Conservation (phyloP, 2,113 vertebrate species). For the Oreochromis niloticus region DNA sequence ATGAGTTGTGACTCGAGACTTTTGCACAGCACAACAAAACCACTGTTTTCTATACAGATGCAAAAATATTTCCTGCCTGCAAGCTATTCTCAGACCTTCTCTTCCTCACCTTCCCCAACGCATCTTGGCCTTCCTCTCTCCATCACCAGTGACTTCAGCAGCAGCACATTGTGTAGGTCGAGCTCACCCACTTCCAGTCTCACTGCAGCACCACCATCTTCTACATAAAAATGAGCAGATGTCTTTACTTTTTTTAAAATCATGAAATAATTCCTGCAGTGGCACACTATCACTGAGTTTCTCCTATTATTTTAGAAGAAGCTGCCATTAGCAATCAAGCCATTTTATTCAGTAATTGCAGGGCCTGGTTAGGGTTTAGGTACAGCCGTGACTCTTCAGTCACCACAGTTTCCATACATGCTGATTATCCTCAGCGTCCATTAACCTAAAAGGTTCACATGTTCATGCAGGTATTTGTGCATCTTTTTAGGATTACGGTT, state of each 20-base stretch:
- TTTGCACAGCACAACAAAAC: background rate
- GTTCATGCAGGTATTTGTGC: background rate
- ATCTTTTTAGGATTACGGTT: background rate
- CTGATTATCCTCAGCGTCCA: background rate
- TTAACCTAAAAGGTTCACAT: background rate
- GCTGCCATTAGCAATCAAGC: background rate
- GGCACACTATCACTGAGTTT: background rate
- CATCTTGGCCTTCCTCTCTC: background rate
- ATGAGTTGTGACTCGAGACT: background rate
- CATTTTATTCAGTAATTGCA: background rate
- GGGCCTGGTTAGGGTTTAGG: background rate
- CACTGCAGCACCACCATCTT: background rate
- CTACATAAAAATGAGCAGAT: background rate
- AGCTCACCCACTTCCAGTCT: background rate
- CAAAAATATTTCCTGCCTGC: background rate
- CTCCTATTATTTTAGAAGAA: background rate
- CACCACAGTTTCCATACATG: background rate
- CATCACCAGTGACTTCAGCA: background rate
- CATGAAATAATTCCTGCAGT: background rate
- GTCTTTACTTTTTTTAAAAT: background rate
- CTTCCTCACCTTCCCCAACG: background rate
- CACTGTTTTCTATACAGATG: background rate
- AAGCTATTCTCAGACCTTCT: background rate
- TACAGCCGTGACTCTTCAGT: background rate
- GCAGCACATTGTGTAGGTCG: background rate